Percentiles rank a stretch among this genome's conserved stretches.
Evolutionary conservation across 2,797 vertebrate genomes (phyloP).

Genomic region (Cephalopachus bancanus): DNA sequence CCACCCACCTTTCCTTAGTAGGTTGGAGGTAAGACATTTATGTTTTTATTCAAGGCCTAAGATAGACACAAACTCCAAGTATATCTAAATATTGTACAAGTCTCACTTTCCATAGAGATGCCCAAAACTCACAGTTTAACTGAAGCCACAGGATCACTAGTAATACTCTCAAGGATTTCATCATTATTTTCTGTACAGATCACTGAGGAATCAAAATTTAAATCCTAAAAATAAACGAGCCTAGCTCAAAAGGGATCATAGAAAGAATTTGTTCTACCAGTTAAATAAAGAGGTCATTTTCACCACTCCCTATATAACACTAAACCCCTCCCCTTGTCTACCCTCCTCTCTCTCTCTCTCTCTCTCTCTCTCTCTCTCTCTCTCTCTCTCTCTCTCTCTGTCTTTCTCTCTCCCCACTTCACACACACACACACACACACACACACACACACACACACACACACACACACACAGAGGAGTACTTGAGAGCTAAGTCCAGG

Average conservation of each 20-base stretch:
- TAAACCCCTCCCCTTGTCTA: background rate
- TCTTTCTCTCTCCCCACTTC: background rate
- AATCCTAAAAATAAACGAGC: background rate
- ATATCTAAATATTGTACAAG: background rate
- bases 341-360: rapidly evolving
- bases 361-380: too few species aligned
- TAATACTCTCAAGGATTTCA: background rate
- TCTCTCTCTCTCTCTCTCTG: background rate
- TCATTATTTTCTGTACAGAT: background rate
- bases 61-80: background rate
- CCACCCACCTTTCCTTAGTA: background rate
- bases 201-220: background rate
- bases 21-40: background rate
- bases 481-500: background rate
- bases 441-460: background rate
- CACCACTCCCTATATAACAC: background rate
- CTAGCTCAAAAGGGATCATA: background rate
- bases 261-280: background rate
- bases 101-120: background rate
- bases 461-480: background rate
- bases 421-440: background rate
- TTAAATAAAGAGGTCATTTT: background rate
- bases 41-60: background rate
- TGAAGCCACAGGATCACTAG: slow-evolving; percentile 61
- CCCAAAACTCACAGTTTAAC: slow-evolving; percentile 58